phyloP scores from a whole-genome alignment of 1,140 invertebrate genomes.

The Apis cerana region DNA sequence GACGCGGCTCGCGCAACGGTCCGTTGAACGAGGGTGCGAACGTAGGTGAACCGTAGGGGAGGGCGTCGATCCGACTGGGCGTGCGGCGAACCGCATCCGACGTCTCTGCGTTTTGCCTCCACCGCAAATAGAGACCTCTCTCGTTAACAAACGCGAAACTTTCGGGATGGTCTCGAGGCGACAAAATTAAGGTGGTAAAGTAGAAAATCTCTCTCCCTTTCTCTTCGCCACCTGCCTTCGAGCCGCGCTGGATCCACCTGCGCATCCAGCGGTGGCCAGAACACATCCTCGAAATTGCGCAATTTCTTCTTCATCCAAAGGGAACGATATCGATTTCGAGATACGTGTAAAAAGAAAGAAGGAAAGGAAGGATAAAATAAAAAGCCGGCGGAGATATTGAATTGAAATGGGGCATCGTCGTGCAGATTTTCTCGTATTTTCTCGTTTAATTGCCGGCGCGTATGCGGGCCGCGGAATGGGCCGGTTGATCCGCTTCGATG shows the following conservation, averaged over 20 bases:
- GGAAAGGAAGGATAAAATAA: too few species aligned
- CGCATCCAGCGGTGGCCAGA: too few species aligned
- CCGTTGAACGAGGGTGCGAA: slow-evolving; percentile 74
- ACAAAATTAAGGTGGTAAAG: too few species aligned
- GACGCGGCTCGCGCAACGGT: slow-evolving; percentile 55
- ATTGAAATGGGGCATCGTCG: too few species aligned
- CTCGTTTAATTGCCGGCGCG: background rate
- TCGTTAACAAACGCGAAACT: background rate
- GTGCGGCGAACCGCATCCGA: slow-evolving; percentile 77
- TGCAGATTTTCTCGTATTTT: too few species aligned
- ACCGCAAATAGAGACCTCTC: slow-evolving; percentile 26
- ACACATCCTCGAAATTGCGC: background rate
- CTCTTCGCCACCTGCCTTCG: slow-evolving; percentile 62
- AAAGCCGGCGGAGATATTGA: too few species aligned
- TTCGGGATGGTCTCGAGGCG: background rate
- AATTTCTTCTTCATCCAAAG: too few species aligned
- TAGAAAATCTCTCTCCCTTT: background rate
- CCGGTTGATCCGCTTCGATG: background rate
- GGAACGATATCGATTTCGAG: too few species aligned
- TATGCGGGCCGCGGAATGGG: background rate
- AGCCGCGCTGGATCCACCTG: too few species aligned
- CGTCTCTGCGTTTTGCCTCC: slow-evolving; percentile 63
- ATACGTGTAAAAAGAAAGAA: too few species aligned
- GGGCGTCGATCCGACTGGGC: slow-evolving; percentile 64
- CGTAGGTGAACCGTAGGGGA: slow-evolving; percentile 69